A percentile compares a stretch with the other conserved stretches of the same genome.
Evolutionary conservation across 2,113 vertebrate genomes (phyloP).

Genomic region (human (Homo sapiens)): DNA sequence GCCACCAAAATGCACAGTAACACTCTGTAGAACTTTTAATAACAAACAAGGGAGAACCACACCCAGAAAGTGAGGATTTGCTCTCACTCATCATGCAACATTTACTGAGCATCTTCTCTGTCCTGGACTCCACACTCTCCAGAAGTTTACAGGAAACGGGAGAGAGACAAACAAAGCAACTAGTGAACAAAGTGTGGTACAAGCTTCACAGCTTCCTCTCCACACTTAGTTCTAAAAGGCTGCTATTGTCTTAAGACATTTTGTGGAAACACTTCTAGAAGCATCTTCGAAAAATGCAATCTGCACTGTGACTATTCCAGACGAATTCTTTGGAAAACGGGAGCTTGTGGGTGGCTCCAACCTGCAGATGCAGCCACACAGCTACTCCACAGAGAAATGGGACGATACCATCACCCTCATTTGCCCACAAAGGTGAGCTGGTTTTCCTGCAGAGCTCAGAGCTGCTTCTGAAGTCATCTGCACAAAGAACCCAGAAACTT

Average conservation of each 20-base stretch:
- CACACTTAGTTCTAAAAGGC: neutral
- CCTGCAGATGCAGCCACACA: fast-evolving
- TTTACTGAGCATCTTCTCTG: neutral
- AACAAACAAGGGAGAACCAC: neutral
- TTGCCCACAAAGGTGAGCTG: neutral
- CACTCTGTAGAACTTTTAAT: neutral
- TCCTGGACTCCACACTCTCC: too few relatives aligned
- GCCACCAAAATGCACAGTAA: neutral
- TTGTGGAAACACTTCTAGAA: neutral
- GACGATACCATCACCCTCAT: neutral
- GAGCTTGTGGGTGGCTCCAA: neutral
- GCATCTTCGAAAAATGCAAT: neutral
- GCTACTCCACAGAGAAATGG: neutral
- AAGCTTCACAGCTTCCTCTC: neutral
- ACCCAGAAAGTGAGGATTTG: neutral
- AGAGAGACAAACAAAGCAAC: neutral
- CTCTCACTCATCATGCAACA: neutral
- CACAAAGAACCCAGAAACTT: too few relatives aligned
- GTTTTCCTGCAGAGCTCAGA: neutral
- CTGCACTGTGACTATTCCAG: neutral
- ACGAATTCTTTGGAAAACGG: neutral
- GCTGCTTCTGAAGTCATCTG: neutral
- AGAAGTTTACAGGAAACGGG: neutral
- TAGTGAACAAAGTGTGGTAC: fast-evolving
- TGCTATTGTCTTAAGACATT: neutral